These are phyloP conservation scores for Sciurus vulgaris DNA, from an alignment of 2,797 vertebrate genomes.

Conservation along the genomic window DNA sequence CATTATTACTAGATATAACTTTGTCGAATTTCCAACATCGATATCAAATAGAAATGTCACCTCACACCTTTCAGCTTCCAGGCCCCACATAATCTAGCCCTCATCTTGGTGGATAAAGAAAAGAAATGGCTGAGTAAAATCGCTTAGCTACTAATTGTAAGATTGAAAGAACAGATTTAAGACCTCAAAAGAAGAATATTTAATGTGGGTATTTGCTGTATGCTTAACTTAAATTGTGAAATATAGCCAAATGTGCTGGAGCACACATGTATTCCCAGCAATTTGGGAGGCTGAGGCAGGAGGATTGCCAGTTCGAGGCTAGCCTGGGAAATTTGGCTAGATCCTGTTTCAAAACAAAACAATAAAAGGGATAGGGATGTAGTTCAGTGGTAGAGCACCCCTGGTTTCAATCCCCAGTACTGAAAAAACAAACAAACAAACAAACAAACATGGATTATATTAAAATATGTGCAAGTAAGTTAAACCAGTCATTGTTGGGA, in stretches of 20 bases:
- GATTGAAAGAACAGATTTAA: not conserved
- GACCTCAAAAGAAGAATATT: not conserved
- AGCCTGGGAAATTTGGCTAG: not conserved
- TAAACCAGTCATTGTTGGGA: not conserved
- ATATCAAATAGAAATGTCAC: not conserved
- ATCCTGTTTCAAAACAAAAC: not conserved
- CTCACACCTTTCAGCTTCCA: not conserved
- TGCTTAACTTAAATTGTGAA: not conserved
- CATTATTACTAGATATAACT: not conserved
- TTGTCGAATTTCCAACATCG: not conserved
- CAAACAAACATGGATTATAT: not conserved
- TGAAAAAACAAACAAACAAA: not conserved
- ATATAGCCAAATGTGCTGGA: not conserved
- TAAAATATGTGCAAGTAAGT: not conserved
- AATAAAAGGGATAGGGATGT: not conserved
- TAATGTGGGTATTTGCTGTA: not conserved
- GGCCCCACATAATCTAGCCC: too few species aligned
- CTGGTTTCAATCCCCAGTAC: not conserved
- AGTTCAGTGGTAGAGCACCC: not conserved
- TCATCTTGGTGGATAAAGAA: not conserved
- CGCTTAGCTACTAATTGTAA: not conserved
- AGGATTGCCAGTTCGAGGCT: not conserved
- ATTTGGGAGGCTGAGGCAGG: not conserved
- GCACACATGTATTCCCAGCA: not conserved
- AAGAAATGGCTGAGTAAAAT: not conserved